Evolutionary conservation across 2,797 vertebrate species (phyloP).

Genomic region (Oryzias dopingdopingensis): DNA sequence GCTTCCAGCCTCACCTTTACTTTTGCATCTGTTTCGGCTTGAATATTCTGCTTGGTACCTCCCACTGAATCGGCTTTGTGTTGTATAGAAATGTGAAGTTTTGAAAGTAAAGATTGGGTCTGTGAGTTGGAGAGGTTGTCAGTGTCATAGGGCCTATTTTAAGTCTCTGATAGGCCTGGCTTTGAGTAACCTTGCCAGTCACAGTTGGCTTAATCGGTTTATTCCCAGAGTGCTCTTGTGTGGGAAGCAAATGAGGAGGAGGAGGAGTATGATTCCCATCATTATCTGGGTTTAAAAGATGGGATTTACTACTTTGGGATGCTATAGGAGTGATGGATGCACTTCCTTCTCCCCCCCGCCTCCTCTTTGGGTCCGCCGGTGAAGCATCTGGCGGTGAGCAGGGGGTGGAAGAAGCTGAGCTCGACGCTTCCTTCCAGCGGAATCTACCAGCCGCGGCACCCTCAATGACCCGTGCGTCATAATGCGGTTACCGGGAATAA

Average conservation of each 20-base stretch:
- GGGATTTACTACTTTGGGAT: background rate
- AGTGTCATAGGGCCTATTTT: conserved; percentile 20
- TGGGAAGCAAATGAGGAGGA: background rate
- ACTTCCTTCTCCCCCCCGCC: background rate
- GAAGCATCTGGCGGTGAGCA: conserved; percentile 19
- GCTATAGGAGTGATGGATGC: conserved; percentile 4
- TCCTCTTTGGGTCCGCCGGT: background rate
- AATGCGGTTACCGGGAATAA: conserved; percentile 82
- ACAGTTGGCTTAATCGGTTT: conserved; percentile 68
- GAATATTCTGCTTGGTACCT: background rate
- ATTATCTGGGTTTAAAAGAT: conserved; percentile 3
- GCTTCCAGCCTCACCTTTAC: background rate
- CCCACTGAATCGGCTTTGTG: background rate
- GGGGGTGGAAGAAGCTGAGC: conserved; percentile 24
- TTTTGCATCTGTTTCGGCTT: background rate
- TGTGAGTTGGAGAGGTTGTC: conserved; percentile 22
- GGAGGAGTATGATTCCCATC: background rate
- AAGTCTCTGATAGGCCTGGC: conserved; percentile 44
- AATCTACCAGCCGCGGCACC: conserved; percentile 45
- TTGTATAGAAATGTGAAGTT: no score
- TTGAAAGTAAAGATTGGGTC: background rate
- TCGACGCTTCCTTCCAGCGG: conserved; percentile 21
- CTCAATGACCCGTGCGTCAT: conserved; percentile 78
- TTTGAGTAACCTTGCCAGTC: conserved; percentile 68
- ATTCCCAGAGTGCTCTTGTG: conserved; percentile 48